Evolutionary conservation across 2,888 invertebrate genomes (phyloP).

Genomic region (Monopis laevigella): DNA sequence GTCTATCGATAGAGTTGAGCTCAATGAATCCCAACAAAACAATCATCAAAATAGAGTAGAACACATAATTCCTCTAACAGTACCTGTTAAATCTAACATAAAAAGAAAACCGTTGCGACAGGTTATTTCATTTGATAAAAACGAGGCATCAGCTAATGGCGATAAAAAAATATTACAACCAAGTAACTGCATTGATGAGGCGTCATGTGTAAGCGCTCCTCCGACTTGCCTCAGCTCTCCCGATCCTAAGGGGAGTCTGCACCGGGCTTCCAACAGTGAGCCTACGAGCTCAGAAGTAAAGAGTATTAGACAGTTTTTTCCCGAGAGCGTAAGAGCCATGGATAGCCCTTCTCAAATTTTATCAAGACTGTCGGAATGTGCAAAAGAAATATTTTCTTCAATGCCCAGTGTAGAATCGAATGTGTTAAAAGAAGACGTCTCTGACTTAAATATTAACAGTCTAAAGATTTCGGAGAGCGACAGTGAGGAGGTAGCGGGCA

Average conservation of each 20-base stretch:
- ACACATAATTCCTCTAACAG: slow-evolving; percentile 76
- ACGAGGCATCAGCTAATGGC: slow-evolving; percentile 30
- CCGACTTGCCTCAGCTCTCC: slow-evolving; percentile 72
- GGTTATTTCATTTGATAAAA: slow-evolving; percentile 61
- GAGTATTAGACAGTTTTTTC: slow-evolving; percentile 53
- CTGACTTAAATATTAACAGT: slow-evolving; percentile 52
- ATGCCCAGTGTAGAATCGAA: slow-evolving; percentile 51
- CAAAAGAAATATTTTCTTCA: slow-evolving; percentile 60
- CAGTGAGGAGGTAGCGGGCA: slow-evolving; percentile 54
- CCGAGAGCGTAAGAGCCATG: slow-evolving; percentile 51
- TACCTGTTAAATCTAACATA: slow-evolving; percentile 61
- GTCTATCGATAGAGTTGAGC: slow-evolving; percentile 85
- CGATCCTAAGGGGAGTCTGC: slow-evolving; percentile 36
- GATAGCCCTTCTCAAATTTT: slow-evolving; percentile 59
- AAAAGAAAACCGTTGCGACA: slow-evolving; percentile 55
- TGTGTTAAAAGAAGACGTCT: slow-evolving; percentile 43
- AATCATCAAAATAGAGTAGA: slow-evolving; percentile 62
- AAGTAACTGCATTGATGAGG: slow-evolving; percentile 27
- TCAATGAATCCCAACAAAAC: slow-evolving; percentile 70
- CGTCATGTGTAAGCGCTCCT: slow-evolving; percentile 68
- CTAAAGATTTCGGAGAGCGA: slow-evolving; percentile 59
- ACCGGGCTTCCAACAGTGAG: slow-evolving; percentile 44
- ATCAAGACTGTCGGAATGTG: slow-evolving; percentile 54
- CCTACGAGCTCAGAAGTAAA: slow-evolving; percentile 53
- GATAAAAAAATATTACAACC: slow-evolving; percentile 27